Evolutionary conservation across 2,888 invertebrate genomes (phyloP).

Genomic region (Andrena bucephala): DNA sequence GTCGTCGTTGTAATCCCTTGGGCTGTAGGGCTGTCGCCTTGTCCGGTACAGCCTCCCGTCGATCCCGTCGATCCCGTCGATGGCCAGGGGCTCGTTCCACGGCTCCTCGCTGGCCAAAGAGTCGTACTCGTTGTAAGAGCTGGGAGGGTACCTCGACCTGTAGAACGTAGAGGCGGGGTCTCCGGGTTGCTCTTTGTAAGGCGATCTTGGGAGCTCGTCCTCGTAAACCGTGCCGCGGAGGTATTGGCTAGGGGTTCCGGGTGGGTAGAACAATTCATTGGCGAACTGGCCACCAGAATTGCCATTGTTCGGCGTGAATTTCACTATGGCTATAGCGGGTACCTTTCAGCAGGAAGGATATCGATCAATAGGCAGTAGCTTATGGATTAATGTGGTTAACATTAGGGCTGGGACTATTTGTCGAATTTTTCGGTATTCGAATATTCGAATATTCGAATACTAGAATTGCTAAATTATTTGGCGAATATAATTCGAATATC

Average conservation of each 20-base stretch:
- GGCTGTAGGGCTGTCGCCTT: constrained; percentile 47
- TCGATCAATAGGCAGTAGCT: neutral
- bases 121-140: constrained; percentile 43
- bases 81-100: constrained; percentile 9
- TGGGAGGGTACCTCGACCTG: constrained; percentile 29
- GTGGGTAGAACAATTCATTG: constrained; percentile 93
- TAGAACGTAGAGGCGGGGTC: constrained; percentile 36
- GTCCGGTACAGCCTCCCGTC: constrained; percentile 58
- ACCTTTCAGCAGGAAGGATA: constrained; percentile 86
- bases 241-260: constrained; percentile 69
- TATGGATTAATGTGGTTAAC: too few relatives aligned
- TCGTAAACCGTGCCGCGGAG: constrained; percentile 10
- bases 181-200: constrained; percentile 29
- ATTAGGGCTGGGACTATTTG: too few relatives aligned
- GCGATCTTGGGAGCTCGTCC: constrained; percentile 18
- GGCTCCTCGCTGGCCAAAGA: constrained; percentile 28
- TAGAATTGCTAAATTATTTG: too few relatives aligned
- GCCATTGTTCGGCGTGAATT: constrained; percentile 90
- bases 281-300: constrained; percentile 90
- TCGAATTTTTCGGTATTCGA: too few relatives aligned
- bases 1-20: constrained; percentile 35
- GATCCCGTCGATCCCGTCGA: constrained; percentile 25
- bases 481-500: too few relatives aligned
- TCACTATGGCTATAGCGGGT: constrained; percentile 90
- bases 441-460: too few relatives aligned